A percentile compares a stretch with the other conserved stretches of the same genome.
Conservation (phyloP, 2,797 vertebrate genomes). For the Lindbergichthys nudifrons region DNA sequence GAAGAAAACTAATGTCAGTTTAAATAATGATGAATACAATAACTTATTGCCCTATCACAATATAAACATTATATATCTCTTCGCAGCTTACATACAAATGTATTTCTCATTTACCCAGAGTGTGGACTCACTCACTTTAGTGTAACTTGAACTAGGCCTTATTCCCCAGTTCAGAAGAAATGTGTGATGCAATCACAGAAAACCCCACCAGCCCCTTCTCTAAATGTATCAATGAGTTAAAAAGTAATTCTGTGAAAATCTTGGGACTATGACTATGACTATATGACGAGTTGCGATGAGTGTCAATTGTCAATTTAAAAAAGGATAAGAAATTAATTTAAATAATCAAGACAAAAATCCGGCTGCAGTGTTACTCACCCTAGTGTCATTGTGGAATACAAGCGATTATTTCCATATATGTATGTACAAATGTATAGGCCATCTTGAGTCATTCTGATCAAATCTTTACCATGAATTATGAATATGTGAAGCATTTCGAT, state of each 20-base stretch:
- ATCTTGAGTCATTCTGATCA: conserved; percentile 10
- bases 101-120: background rate
- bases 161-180: conserved; percentile 54
- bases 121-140: background rate
- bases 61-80: background rate
- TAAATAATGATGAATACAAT: background rate
- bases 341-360: background rate
- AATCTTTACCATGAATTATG: background rate
- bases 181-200: conserved; percentile 72
- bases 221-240: conserved; percentile 70
- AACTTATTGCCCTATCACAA: background rate
- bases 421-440: background rate
- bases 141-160: conserved; percentile 6
- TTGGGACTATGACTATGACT: conserved; percentile 20
- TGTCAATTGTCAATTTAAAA: background rate
- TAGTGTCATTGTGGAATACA: background rate
- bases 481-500: background rate
- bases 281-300: too few relatives aligned
- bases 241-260: conserved; percentile 48
- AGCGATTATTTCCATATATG: background rate
- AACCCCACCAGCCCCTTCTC: conserved; percentile 65
- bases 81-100: background rate
- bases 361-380: background rate
- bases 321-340: background rate
- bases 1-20: background rate